Base-by-base conservation (phyloP, 2,113 vertebrate genomes). In the Pelodiscus sinensis region DNA sequence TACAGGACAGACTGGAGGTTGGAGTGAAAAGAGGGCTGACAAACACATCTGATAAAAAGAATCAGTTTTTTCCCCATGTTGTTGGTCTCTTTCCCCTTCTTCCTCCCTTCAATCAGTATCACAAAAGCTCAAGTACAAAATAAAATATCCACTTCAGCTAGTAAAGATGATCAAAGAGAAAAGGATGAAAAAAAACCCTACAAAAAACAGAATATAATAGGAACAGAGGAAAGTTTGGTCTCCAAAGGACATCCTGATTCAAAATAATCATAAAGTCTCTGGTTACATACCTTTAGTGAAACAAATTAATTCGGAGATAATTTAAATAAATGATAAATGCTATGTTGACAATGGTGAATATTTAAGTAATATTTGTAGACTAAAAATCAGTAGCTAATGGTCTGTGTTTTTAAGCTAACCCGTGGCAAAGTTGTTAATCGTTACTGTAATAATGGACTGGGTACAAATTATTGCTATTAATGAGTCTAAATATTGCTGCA, bases 351-450 rank as follows among this genome's bases (percentile, higher is more conserved):
- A n/a, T 52, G 60, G 50, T 65, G 24, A 82, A 79, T 54, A 82
- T 71, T 25, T 85, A 84, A 90, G 75, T 71, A 93, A 8, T 84
- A 91, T 84, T 75, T 90, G 50, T 85, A 90, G 9, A 92, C 24
- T 31, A 82, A 92, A 79, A 29, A 54, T 0, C 0, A 94, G 35
- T 82, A 83, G 5, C 77, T 94, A 60, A 57, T 82, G 8, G 24
- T 84, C 90, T 27, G 19, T 78, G 3, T 85, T 89, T 52, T 21
- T 86, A 89, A 29, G 24, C 68, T 52, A 35, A 88, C 55, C 29
- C 87, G 62, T 71, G 38, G 14, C 29, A 84, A 81, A 82, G 83
- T 80, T 57, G 4, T 71, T 88, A 8, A 58, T 84, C 25, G 6
- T 79, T 73, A 87, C 6, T 86, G 56, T 55, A 83, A 56, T 38